These are phyloP conservation scores for Perdix hodgsoniae DNA, from an alignment of 2,797 vertebrate species.

Conservation along the genomic window DNA sequence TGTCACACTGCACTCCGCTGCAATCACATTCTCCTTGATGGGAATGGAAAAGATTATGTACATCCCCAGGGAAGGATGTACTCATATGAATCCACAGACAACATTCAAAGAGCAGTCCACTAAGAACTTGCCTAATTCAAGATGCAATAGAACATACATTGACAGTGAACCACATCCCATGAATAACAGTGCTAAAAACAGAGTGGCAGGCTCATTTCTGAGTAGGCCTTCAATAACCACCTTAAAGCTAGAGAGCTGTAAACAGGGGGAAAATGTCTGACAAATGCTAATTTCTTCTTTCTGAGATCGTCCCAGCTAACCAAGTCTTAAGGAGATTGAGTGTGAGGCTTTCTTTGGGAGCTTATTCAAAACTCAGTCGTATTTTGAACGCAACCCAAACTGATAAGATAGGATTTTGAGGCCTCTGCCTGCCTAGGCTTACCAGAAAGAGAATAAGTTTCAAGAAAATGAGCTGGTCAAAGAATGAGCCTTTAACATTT, in stretches of 20 bases:
- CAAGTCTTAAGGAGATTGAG: background rate
- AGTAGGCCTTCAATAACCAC: background rate
- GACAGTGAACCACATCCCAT: background rate
- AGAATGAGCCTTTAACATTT: background rate
- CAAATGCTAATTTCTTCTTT: background rate
- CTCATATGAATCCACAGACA: conserved; percentile 17
- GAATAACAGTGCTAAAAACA: background rate
- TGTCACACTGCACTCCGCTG: conserved; percentile 8
- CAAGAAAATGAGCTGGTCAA: background rate
- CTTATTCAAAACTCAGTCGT: background rate
- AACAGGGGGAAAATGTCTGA: background rate
- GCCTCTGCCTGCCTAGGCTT: background rate
- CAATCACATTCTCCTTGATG: conserved; percentile 51
- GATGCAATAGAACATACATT: conserved; percentile 9
- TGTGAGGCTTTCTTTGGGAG: background rate
- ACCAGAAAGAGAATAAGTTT: background rate
- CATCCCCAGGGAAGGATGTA: conserved; percentile 6
- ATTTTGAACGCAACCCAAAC: background rate
- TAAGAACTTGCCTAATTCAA: conserved; percentile 37
- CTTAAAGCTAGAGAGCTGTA: background rate
- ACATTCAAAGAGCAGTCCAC: conserved; percentile 15
- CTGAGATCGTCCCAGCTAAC: background rate
- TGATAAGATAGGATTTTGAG: background rate
- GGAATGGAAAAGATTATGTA: conserved; percentile 38
- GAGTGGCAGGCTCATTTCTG: background rate